phyloP scores from a whole-genome alignment of 2,797 vertebrate genomes.

The Salarias fasciatus region DNA sequence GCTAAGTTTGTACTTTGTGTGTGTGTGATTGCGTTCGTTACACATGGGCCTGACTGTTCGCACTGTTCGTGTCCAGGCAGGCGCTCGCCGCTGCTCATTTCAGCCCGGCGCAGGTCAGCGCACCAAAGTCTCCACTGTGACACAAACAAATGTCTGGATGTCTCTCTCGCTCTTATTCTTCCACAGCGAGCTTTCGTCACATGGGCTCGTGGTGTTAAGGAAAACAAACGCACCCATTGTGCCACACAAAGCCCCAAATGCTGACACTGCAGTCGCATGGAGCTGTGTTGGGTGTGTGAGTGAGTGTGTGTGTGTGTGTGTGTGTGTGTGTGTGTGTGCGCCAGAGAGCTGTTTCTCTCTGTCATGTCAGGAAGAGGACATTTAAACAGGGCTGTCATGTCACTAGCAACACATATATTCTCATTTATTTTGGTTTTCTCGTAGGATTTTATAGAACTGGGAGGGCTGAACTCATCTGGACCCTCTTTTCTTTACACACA shows the following conservation, averaged over 20 bases:
- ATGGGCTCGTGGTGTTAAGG: constrained; percentile 82
- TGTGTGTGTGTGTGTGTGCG: constrained; percentile 26
- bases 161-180: constrained; percentile 75
- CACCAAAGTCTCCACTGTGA: constrained; percentile 76
- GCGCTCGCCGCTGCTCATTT: constrained; percentile 22
- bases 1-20: neutral
- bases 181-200: constrained; percentile 80
- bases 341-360: constrained; percentile 37
- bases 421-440: no score
- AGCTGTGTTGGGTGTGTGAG: constrained; percentile 54
- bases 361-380: constrained; percentile 59
- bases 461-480: no score
- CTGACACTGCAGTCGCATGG: constrained; percentile 84
- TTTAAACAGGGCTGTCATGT: no score
- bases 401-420: no score
- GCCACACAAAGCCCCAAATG: constrained; percentile 82
- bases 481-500: no score
- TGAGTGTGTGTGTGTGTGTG: constrained; percentile 31
- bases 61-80: no score
- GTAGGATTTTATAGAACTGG: no score
- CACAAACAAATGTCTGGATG: constrained; percentile 83
- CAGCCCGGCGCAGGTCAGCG: constrained; percentile 59
- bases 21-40: constrained; percentile 23
- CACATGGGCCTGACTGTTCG: constrained; percentile 39
- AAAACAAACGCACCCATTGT: constrained; percentile 87